These are phyloP conservation scores for Hydrotaea cyrtoneurina DNA, from an alignment of 2,888 invertebrate species.

Conservation along the genomic window DNA sequence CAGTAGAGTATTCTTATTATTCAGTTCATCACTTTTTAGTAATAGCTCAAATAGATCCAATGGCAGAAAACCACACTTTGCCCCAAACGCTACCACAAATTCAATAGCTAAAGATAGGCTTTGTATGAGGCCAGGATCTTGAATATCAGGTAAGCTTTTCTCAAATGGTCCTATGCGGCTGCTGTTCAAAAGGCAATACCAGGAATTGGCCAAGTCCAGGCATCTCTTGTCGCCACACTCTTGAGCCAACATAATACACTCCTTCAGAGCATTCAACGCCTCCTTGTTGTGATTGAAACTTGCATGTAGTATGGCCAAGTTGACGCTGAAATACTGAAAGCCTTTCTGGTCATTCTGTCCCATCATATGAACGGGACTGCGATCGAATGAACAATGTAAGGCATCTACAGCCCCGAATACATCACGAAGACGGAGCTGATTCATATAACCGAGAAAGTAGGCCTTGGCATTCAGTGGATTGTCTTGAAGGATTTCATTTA, in stretches of 20 bases:
- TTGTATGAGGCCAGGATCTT: slow-evolving; percentile 86
- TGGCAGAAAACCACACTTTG: slow-evolving; percentile 80
- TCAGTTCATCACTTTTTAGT: slow-evolving; percentile 91
- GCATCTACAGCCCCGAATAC: slow-evolving; percentile 83
- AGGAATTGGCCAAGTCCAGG: slow-evolving; percentile 91
- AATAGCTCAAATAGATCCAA: slow-evolving; percentile 85
- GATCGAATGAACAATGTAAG: slow-evolving; percentile 85
- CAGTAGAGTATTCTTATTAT: slow-evolving; percentile 91
- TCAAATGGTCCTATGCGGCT: slow-evolving; percentile 84
- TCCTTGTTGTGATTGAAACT: slow-evolving; percentile 88
- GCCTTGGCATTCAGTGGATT: slow-evolving; percentile 79
- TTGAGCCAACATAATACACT: slow-evolving; percentile 93
- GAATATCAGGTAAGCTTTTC: slow-evolving; percentile 86
- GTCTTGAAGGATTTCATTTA: slow-evolving; percentile 80
- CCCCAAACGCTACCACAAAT: slow-evolving; percentile 89
- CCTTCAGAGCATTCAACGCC: slow-evolving; percentile 90
- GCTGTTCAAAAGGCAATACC: slow-evolving; percentile 85
- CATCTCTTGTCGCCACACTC: slow-evolving; percentile 93
- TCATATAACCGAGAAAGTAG: slow-evolving; percentile 94
- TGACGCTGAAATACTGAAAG: slow-evolving; percentile 94
- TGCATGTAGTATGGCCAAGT: slow-evolving; percentile 92
- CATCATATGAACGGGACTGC: slow-evolving; percentile 86
- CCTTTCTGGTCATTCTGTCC: slow-evolving; percentile 88
- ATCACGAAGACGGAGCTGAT: slow-evolving; percentile 92
- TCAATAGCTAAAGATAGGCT: slow-evolving; percentile 88